Percentiles rank a stretch among this genome's conserved stretches.
Evolutionary conservation across 2,888 invertebrate genomes (phyloP).

Genomic region (Bruchidius siliquastri): DNA sequence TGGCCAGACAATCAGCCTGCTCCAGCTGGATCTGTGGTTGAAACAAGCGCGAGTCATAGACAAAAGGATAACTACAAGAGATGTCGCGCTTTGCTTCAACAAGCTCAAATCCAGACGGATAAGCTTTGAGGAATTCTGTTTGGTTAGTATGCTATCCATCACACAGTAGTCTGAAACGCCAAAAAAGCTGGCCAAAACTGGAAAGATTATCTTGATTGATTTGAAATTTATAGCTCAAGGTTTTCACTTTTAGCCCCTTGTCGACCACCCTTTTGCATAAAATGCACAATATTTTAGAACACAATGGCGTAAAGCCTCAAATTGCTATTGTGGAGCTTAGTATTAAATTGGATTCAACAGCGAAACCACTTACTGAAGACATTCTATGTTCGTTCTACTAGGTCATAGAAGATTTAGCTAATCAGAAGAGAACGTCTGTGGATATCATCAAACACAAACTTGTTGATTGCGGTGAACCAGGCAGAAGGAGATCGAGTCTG

Average conservation of each 20-base stretch:
- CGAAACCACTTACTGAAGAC: too few relatives aligned
- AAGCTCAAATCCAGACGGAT: not conserved
- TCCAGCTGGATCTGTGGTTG: not conserved
- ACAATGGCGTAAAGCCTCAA: too few relatives aligned
- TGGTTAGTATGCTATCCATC: not conserved
- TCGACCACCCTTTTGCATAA: too few relatives aligned
- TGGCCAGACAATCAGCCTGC: not conserved
- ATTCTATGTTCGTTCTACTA: not conserved
- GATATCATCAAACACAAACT: not conserved
- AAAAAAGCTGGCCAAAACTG: too few relatives aligned
- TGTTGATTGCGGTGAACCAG: not conserved
- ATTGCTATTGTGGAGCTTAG: too few relatives aligned
- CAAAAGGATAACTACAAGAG: not conserved
- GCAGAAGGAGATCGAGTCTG: not conserved
- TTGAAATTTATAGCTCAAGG: too few relatives aligned
- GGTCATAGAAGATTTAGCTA: not conserved
- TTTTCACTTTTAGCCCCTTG: too few relatives aligned
- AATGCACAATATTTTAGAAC: too few relatives aligned
- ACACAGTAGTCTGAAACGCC: too few relatives aligned
- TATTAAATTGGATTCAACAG: too few relatives aligned
- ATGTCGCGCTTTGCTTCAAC: not conserved
- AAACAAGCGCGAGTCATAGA: not conserved
- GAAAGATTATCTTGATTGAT: too few relatives aligned
- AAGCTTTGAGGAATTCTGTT: not conserved
- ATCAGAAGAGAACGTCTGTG: not conserved